Percentiles rank a stretch among this genome's conserved stretches.
Conservation (phyloP, 2,113 vertebrate species). For the Seriola quinqueradiata region DNA sequence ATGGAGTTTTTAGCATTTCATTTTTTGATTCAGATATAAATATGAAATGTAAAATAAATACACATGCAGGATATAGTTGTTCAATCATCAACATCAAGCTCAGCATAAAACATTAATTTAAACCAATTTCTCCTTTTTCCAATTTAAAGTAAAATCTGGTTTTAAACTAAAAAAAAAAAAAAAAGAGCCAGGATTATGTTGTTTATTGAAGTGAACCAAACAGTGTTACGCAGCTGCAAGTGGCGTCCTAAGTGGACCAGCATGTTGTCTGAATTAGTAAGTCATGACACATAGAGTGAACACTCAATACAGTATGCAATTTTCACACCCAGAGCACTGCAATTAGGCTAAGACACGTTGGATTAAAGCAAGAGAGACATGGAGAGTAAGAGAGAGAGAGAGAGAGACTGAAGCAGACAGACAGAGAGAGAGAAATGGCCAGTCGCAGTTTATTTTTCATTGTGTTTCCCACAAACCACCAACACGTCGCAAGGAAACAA, state of each 20-base stretch:
- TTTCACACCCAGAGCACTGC: slow-evolving; percentile 60
- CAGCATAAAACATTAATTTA: neutral
- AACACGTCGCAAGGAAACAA: slow-evolving; percentile 64
- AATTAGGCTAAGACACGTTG: slow-evolving; percentile 54
- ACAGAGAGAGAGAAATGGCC: slow-evolving; percentile 21
- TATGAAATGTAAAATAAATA: neutral
- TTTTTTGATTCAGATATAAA: too few species aligned
- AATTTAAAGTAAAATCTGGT: slow-evolving; percentile 17
- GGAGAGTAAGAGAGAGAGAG: neutral
- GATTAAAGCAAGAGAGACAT: slow-evolving; percentile 12
- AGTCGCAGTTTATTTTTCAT: slow-evolving; percentile 60
- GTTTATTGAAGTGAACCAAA: slow-evolving; percentile 50
- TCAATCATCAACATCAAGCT: neutral
- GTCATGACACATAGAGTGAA: slow-evolving; percentile 63
- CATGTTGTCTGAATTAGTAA: slow-evolving; percentile 47
- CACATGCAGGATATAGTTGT: neutral
- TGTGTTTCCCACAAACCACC: slow-evolving; percentile 63
- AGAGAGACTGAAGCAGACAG: neutral
- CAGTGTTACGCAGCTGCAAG: slow-evolving; percentile 36
- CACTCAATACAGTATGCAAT: slow-evolving; percentile 51
- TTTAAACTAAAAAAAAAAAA: slow-evolving; percentile 21
- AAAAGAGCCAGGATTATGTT: slow-evolving; percentile 24
- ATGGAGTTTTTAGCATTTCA: too few species aligned
- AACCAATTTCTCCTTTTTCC: neutral
- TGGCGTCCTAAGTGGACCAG: slow-evolving; percentile 15